Evolutionary conservation across 1,140 invertebrate genomes (phyloP).

Genomic region (Bombyx mandarina): DNA sequence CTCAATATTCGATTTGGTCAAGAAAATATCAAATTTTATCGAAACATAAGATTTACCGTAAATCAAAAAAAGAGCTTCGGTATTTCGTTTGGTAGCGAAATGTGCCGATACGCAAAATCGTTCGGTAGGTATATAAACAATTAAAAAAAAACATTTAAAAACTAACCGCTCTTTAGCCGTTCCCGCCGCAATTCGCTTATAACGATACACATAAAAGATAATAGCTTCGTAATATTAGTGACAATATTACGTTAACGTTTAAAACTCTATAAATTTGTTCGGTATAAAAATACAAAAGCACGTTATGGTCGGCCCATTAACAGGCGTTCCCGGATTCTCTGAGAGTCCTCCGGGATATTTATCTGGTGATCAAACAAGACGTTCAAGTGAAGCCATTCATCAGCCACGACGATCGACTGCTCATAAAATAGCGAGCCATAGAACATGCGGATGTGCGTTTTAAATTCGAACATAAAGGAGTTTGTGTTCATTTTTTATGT

Average conservation of each 20-base stretch:
- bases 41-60: too few relatives aligned
- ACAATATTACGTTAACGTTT: slow-evolving; percentile 5
- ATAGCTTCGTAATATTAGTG: slow-evolving; percentile 6
- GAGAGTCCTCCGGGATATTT: slow-evolving; percentile 37
- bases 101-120: background rate
- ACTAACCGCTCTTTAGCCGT: slow-evolving; percentile 15
- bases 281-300: slow-evolving; percentile 18
- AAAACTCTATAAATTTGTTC: slow-evolving; percentile 4
- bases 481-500: slow-evolving; percentile 4
- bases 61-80: too few relatives aligned
- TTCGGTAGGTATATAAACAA: slow-evolving; percentile 10
- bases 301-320: slow-evolving; percentile 32
- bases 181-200: slow-evolving; percentile 8
- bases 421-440: slow-evolving; percentile 35
- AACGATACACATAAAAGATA: slow-evolving; percentile 10
- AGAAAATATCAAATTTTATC: too few relatives aligned
- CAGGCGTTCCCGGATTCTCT: slow-evolving; percentile 40
- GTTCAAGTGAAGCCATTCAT: slow-evolving; percentile 36
- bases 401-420: slow-evolving; percentile 30
- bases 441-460: slow-evolving; percentile 31
- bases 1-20: too few relatives aligned
- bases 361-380: slow-evolving; percentile 54
- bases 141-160: slow-evolving; percentile 9
- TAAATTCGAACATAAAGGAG: background rate
- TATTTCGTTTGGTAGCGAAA: too few relatives aligned